Base-by-base conservation (phyloP, 30 jellyfish, hydroid and myxozoan genomes). In the Catostylus mosaicus region DNA sequence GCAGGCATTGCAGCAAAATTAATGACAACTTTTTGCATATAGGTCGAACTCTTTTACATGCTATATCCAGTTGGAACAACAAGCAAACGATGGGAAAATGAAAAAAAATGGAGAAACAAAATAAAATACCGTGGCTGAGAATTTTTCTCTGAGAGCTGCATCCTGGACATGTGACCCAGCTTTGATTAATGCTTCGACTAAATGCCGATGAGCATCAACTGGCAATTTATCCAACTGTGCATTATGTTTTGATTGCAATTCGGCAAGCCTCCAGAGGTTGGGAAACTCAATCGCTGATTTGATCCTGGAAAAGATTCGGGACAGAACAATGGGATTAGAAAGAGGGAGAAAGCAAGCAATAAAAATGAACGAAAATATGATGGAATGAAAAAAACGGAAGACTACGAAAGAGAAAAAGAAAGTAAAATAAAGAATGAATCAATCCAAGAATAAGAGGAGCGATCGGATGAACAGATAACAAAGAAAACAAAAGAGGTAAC, bases 151-250 rank as follows among this genome's bases (percentile, higher is more conserved):
- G 59, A 76, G 38, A 20, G 83, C 83, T 24, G 75, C 20, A n/a
- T 77, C 89, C 19, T 59, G 61, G 29, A 72, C 77, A 18, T 90
- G 93, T 10, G 89, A 75, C 48, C 91, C 95, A 67, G 95, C 98
- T 61, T 79, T 87, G 89, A 93, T 87, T 36, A 93, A 46, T 1
- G 95, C 92, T 67, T 93, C 91, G 20, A 93, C 97, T 12, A 93
- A 84, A 48, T 81, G 91, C 67, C 96, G 78, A 52, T 78, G 89
- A 4, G 85, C 98, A 38, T 66, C 69, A 31, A 96, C 93, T 23
- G 97, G 85, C 66, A 93, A 48, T 8, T 86, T 69, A 16, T 56
- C 82, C 4, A 86, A 63, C 68, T 84, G 84, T 19, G 92, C 46
- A 30, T 75, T 32, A 27, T 35, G 73, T 5, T 68, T 81, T 2